Evolutionary conservation across 2,888 invertebrate genomes (phyloP).

Genomic region (Nowickia ferox): DNA sequence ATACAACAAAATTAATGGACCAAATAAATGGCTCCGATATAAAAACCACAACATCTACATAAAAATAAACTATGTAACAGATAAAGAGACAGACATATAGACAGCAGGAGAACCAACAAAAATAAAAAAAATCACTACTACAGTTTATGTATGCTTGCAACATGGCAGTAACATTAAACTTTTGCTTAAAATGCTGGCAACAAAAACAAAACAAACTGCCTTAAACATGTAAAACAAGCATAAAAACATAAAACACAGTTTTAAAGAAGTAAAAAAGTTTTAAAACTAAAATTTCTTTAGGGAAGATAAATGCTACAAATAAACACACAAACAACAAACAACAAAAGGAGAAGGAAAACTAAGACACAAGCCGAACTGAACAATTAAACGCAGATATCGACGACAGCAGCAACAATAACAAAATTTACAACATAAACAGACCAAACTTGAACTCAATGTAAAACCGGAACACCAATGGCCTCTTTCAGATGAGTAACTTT

Average conservation of each 20-base stretch:
- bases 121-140: constrained; percentile 12
- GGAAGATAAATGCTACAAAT: background rate
- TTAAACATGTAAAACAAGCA: constrained; percentile 68
- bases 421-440: constrained; percentile 1
- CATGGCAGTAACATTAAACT: constrained; percentile 49
- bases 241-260: constrained; percentile 63
- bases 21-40: constrained; percentile 64
- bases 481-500: constrained; percentile 68
- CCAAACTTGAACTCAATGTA: constrained; percentile 49
- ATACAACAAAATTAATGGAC: constrained; percentile 56
- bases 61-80: constrained; percentile 49
- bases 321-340: background rate
- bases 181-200: constrained; percentile 3
- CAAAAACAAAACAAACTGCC: constrained; percentile 52
- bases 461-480: constrained; percentile 54
- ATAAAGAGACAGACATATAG: constrained; percentile 31
- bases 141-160: constrained; percentile 50
- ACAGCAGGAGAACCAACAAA: background rate
- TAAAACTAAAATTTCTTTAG: constrained; percentile 17
- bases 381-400: constrained; percentile 46
- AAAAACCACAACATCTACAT: constrained; percentile 47
- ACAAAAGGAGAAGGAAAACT: constrained; percentile 29
- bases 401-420: background rate
- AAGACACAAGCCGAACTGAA: constrained; percentile 36
- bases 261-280: constrained; percentile 57